Conservation (phyloP, 1,140 invertebrate species). For the Trigoniulus corallinus region DNA sequence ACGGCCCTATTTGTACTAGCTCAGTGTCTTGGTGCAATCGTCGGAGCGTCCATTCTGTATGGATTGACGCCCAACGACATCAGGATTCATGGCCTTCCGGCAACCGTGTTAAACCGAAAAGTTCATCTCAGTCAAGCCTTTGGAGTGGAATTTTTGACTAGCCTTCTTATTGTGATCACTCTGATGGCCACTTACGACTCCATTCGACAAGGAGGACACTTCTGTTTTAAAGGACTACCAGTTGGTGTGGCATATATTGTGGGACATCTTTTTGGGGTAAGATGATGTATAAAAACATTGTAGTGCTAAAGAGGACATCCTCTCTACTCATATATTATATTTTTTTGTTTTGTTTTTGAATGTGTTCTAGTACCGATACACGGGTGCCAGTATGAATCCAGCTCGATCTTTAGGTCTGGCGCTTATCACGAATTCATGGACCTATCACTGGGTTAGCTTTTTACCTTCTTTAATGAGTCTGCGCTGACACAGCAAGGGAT, state of each 20-base stretch:
- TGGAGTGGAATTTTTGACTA: constrained; percentile 18
- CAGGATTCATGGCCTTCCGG: constrained; percentile 13
- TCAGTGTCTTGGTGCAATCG: constrained; percentile 22
- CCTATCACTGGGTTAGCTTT: constrained; percentile 35
- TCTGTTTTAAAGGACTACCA: constrained; percentile 54
- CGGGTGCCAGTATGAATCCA: constrained; percentile 38
- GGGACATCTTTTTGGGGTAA: constrained; percentile 40
- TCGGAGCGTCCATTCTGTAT: constrained; percentile 21
- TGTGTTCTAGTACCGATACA: constrained; percentile 26
- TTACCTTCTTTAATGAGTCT: neutral
- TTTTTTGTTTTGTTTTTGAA: constrained; percentile 28
- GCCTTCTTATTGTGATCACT: constrained; percentile 16
- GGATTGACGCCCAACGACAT: constrained; percentile 14
- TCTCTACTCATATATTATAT: no score
- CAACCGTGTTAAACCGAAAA: constrained; percentile 10
- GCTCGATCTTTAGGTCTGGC: constrained; percentile 34
- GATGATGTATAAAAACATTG: constrained; percentile 18
- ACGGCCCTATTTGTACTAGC: constrained; percentile 17
- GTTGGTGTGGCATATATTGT: constrained; percentile 40
- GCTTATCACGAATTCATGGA: constrained; percentile 27
- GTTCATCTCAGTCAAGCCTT: constrained; percentile 18
- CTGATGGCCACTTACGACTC: constrained; percentile 15
- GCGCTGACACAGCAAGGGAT: no score
- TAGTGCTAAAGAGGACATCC: no score
- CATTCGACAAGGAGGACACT: constrained; percentile 43